Evolutionary conservation across 2,888 invertebrate genomes (phyloP), one percentile per base, ranked within the genome.

Genomic region (Pterostichus niger): DNA sequence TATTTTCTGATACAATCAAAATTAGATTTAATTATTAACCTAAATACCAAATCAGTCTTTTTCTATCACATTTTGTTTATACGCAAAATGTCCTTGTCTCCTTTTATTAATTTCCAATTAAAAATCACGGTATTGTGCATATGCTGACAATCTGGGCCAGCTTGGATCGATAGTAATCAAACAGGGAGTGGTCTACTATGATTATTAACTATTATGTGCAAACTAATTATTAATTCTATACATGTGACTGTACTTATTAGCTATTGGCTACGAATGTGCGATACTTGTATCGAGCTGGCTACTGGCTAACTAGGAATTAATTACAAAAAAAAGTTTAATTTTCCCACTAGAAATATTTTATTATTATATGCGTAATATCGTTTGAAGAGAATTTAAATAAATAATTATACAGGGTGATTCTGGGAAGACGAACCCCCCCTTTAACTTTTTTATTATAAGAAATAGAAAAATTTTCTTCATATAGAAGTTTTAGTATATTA

Each of bases 71-170:
- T 59, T 17, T 13, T 31, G 10, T 40, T 73, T 31, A 52, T 31
- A 68, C 24, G 13, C 35, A 68, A 61, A 24, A 7, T 68, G 80
- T 80, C 80, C 80, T 80, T 80, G 80, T 49, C 24, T 64, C 24
- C 31, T 79, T 64, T 46, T 64, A 52, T 68, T 68, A 80, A 31
- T 31, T 79, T 79, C 59, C 64, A 80, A 80, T 80, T 68, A 80
- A 68, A 44, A 78, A 80, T 64, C 31, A 13, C 64, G 46, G 40
- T 33, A 68, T 80, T 80, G 80, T 80, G 33, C 80, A 40, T 40
- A 40, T 9, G 40, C 9, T 9, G 46, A 59, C 17, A 61, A 77
- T 46, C 44, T 59, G 61, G 78, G 78, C 61, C 78, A 78, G 17
- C 24, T 71, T 9, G 3, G 40, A 80, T 80, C 68, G 80, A 80